Conservation (phyloP, 2,888 invertebrate species). For the Graphium colonna region DNA sequence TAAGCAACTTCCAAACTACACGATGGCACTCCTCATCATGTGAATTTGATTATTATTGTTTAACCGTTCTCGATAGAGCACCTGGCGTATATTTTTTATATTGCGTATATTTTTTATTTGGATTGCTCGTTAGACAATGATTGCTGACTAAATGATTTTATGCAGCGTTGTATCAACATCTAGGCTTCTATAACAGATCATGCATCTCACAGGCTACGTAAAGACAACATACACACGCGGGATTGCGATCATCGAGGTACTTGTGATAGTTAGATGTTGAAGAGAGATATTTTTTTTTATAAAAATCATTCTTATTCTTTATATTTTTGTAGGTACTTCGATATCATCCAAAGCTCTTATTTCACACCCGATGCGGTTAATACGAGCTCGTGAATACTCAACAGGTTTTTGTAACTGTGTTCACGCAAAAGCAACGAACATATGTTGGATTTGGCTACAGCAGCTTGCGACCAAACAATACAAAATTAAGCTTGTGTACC, state of each 20-base stretch:
- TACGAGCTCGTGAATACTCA: not conserved
- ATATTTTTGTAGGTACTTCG: slow-evolving; percentile 31
- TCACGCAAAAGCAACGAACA: slow-evolving; percentile 53
- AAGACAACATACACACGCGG: slow-evolving; percentile 60
- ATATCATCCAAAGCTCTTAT: slow-evolving; percentile 28
- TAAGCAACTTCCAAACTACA: slow-evolving; percentile 40
- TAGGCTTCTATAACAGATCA: slow-evolving; percentile 46
- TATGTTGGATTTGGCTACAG: slow-evolving; percentile 49
- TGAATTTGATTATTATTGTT: not conserved
- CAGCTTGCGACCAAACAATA: slow-evolving; percentile 56
- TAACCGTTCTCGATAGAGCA: not conserved
- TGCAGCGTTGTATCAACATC: slow-evolving; percentile 10
- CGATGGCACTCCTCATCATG: not conserved
- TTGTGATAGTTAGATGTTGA: slow-evolving; percentile 4
- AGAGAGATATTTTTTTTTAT: not conserved
- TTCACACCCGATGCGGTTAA: slow-evolving; percentile 3
- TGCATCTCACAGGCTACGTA: slow-evolving; percentile 60
- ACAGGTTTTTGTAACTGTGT: slow-evolving; percentile 35
- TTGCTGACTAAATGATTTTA: not conserved
- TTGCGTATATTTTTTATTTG: no score
- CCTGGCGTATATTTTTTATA: no score
- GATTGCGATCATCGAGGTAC: slow-evolving; percentile 74
- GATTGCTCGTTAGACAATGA: not conserved
- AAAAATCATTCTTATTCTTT: not conserved
- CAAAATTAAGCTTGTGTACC: slow-evolving; percentile 64